Evolutionary conservation across 1,140 invertebrate species (phyloP).

Genomic region (Microvelia longipes): DNA sequence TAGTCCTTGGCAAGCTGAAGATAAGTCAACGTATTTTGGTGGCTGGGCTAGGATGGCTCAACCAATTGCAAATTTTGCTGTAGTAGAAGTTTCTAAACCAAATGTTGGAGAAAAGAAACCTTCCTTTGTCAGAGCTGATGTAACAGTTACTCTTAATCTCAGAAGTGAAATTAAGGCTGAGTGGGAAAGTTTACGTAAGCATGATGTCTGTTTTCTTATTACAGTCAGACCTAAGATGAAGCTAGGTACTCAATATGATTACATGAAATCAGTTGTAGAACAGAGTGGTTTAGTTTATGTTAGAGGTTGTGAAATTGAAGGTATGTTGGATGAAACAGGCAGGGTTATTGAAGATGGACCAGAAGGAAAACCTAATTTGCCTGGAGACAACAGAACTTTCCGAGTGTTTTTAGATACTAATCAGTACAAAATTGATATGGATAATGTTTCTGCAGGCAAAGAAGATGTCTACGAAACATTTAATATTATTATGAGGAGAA

Average conservation of each 20-base stretch:
- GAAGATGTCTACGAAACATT: conserved; percentile 93
- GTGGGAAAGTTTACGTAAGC: conserved; percentile 92
- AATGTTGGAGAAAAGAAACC: conserved; percentile 87
- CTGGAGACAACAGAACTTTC: conserved; percentile 81
- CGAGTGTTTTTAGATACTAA: conserved; percentile 89
- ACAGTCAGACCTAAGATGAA: conserved; percentile 69
- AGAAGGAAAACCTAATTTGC: conserved; percentile 57
- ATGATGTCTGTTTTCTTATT: conserved; percentile 94
- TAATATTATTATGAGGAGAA: conserved; percentile 90
- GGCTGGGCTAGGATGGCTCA: conserved; percentile 99
- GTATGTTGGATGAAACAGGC: conserved; percentile 91
- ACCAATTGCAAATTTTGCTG: conserved; percentile 78
- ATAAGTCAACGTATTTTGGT: conserved; percentile 70
- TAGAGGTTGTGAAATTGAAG: conserved; percentile 95
- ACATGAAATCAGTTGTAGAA: conserved; percentile 65
- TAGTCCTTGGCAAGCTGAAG: conserved; percentile 25
- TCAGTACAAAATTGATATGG: conserved; percentile 89
- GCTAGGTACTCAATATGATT: conserved; percentile 73
- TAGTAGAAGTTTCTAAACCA: conserved; percentile 85
- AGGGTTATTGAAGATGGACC: conserved; percentile 94
- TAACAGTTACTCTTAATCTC: conserved; percentile 81
- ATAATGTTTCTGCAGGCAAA: conserved; percentile 53
- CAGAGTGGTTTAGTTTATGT: conserved; percentile 85
- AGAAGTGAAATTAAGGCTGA: conserved; percentile 82
- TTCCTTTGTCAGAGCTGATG: conserved; percentile 82